Conservation (phyloP, 2,888 invertebrate genomes). For the Amblyjoppa proteus region DNA sequence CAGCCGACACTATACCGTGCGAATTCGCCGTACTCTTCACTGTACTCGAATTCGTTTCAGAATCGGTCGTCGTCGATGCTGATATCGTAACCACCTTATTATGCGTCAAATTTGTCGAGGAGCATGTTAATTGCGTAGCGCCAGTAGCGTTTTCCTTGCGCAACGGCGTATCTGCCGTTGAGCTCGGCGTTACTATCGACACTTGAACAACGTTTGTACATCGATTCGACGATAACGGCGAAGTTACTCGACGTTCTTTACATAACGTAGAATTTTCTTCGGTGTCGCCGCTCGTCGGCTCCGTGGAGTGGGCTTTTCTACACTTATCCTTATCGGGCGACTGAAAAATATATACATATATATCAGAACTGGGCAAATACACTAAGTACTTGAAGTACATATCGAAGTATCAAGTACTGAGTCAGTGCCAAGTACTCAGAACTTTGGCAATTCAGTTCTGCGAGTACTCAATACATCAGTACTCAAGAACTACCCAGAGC, state of each 20-base stretch:
- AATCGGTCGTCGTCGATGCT: constrained; percentile 21
- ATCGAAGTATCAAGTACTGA: too few species aligned
- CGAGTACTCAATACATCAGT: too few species aligned
- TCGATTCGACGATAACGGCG: constrained; percentile 31
- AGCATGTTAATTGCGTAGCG: constrained; percentile 39
- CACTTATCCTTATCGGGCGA: constrained; percentile 50
- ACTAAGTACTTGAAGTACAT: too few species aligned
- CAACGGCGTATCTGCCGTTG: constrained; percentile 42
- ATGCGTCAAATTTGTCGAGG: constrained; percentile 32
- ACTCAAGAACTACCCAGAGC: too few species aligned
- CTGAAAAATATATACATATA: constrained; percentile 39
- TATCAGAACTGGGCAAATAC: too few species aligned
- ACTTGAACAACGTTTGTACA: constrained; percentile 59
- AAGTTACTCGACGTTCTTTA: constrained; percentile 34
- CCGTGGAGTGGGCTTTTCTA: constrained; percentile 40
- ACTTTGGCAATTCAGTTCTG: too few species aligned
- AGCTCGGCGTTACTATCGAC: constrained; percentile 65
- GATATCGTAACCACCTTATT: constrained; percentile 46
- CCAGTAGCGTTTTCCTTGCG: constrained; percentile 32
- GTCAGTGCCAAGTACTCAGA: too few species aligned
- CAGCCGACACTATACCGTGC: not conserved
- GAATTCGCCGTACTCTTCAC: constrained; percentile 6
- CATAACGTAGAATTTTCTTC: constrained; percentile 26
- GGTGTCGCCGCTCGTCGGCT: constrained; percentile 9
- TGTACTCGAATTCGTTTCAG: constrained; percentile 24